Conservation (phyloP, 1,140 invertebrate species). For the Pomacea maculata region DNA sequence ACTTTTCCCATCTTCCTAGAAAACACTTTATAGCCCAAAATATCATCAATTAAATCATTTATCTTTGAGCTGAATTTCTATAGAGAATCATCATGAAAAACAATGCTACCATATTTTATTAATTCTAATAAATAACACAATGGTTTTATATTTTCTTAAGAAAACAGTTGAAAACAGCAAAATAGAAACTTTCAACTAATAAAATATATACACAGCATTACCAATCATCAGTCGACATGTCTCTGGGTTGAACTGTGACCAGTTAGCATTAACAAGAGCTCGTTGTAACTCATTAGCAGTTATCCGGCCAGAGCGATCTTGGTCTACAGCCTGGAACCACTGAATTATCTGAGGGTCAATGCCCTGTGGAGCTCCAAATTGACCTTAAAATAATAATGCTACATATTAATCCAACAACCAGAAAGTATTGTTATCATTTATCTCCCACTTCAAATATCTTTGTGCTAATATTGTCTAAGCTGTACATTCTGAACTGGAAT, state of each 20-base stretch:
- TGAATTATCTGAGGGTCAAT: slow-evolving; percentile 65
- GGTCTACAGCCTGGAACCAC: slow-evolving; percentile 86
- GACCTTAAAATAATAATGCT: slow-evolving; percentile 8
- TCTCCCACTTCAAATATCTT: not conserved
- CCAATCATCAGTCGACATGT: slow-evolving; percentile 91
- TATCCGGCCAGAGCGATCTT: slow-evolving; percentile 84
- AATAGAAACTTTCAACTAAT: not conserved
- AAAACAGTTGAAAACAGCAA: too few relatives aligned
- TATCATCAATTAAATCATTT: too few relatives aligned
- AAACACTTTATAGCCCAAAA: too few relatives aligned
- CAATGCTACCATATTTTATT: too few relatives aligned
- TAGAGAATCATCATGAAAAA: too few relatives aligned
- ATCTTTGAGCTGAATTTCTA: too few relatives aligned
- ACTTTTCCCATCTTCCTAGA: too few relatives aligned
- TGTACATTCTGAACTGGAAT: not conserved
- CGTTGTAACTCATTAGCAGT: slow-evolving; percentile 80
- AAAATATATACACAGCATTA: slow-evolving; percentile 60
- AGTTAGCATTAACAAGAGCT: slow-evolving; percentile 87
- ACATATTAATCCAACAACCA: not conserved
- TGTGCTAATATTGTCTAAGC: not conserved
- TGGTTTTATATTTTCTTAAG: too few relatives aligned
- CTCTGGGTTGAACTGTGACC: slow-evolving; percentile 83
- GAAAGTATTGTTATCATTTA: not conserved
- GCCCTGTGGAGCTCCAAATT: slow-evolving; percentile 33
- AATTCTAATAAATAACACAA: too few relatives aligned